Evolutionary conservation across 2,888 invertebrate genomes (phyloP), one percentile per base, ranked within the genome.

Genomic region (Eutolmus rufibarbis): DNA sequence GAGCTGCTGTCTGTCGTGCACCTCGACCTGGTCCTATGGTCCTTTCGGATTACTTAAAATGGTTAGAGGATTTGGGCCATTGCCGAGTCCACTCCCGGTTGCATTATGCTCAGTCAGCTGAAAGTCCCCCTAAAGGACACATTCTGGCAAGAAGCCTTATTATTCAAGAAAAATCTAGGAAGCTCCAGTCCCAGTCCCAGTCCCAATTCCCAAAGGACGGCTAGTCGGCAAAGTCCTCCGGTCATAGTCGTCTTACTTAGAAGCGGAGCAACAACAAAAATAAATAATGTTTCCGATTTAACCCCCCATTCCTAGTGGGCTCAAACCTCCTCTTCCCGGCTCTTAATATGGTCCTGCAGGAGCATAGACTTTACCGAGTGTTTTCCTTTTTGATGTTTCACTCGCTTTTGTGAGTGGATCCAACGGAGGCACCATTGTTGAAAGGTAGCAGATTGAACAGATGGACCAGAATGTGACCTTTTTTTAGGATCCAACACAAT

Each of bases 101-200:
- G 74, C 74, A 84, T 84, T 66, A 57, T 66, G 84, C 46, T 66
- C 84, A 84, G 31, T 84, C 84, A 84, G 57, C 56, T 84, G 84
- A 84, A 84, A 84, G 57, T 84, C 84, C 40, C 23, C 34, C 8
- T 40, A 84, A 19, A 37, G 74, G 84, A 66, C 40, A 40, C 51
- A 84, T 84, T 40, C 84, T 84, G 84, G 84, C 74, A 84, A 84
- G 43, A 84, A 74, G 84, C 84, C 74, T 84, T 84, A 84, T 84
- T 84, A 84, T 84, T 74, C 37, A 34, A n/a, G 34, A 34, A 34
- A 81, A 81, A 56, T 46, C 51, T 51, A 81, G 56, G 56, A 56
- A 34, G 0, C 31, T 81, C 40, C 46, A 31, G 81, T 34, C 81
- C 28, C 81, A 81, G 7, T 16, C n/a, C n/a, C n/a, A n/a, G n/a